These are phyloP conservation scores for Mormyrops attenuatus DNA, from an alignment of 2,797 vertebrate species.

Conservation along the genomic window DNA sequence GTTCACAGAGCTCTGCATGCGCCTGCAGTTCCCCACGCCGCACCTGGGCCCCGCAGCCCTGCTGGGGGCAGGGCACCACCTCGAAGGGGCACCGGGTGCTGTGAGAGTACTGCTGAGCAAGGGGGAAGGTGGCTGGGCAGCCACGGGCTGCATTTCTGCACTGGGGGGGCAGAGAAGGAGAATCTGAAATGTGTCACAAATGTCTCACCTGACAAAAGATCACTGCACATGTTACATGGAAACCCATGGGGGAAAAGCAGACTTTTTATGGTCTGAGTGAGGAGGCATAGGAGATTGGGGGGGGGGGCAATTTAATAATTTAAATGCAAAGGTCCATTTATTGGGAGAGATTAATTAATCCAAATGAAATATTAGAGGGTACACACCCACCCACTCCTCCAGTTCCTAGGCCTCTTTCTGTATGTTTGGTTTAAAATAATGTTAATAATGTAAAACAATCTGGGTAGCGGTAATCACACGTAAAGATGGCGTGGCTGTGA, in stretches of 20 bases:
- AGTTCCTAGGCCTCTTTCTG: neutral
- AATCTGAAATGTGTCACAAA: neutral
- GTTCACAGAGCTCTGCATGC: slow-evolving; percentile 62
- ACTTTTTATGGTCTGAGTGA: neutral
- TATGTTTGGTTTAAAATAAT: neutral
- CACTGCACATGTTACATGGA: neutral
- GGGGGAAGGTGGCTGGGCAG: slow-evolving; percentile 64
- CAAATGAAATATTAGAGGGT: neutral
- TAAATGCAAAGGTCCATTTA: neutral
- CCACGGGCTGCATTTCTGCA: slow-evolving; percentile 72
- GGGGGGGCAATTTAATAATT: neutral
- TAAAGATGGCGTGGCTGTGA: neutral
- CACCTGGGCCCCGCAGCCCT: slow-evolving; percentile 63
- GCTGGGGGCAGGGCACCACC: slow-evolving; percentile 63
- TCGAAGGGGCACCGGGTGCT: slow-evolving; percentile 63
- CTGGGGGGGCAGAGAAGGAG: slow-evolving; percentile 40
- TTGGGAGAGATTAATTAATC: neutral
- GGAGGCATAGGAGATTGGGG: neutral
- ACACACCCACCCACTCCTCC: neutral
- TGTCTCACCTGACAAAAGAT: neutral
- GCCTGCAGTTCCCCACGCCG: slow-evolving; percentile 61
- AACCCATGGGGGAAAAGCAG: neutral
- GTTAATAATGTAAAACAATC: neutral
- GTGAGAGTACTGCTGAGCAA: slow-evolving; percentile 66
- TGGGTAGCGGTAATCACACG: neutral